These are phyloP conservation scores for Cuniculus paca DNA, from an alignment of 2,797 vertebrate genomes.

Conservation along the genomic window DNA sequence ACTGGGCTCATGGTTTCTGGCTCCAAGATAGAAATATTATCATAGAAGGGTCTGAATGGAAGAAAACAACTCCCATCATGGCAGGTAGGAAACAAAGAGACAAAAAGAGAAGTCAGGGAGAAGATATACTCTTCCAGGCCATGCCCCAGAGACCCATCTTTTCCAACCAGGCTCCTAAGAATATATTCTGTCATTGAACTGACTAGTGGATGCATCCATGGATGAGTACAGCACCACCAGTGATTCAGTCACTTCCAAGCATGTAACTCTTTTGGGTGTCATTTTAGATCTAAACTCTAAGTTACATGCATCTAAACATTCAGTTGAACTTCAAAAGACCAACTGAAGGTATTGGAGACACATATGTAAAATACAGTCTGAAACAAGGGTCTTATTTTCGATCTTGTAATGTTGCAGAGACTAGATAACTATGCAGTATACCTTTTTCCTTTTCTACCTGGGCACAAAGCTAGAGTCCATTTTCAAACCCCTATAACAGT, in stretches of 20 bases:
- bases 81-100: not conserved
- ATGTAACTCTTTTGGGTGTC: not conserved
- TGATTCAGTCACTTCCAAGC: not conserved
- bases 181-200: not conserved
- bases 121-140: not conserved
- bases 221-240: not conserved
- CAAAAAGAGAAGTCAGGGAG: not conserved
- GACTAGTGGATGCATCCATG: not conserved
- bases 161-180: not conserved
- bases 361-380: not conserved
- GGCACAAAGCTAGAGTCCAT: not conserved
- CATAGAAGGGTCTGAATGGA: not conserved
- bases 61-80: not conserved
- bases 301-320: not conserved
- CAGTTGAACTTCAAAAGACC: not conserved
- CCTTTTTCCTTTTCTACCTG: not conserved
- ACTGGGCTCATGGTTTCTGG: not conserved
- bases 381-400: slow-evolving; percentile 3
- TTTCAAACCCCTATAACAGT: not conserved
- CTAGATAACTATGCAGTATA: not conserved
- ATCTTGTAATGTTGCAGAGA: not conserved
- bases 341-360: not conserved
- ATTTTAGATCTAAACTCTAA: not conserved
- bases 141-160: not conserved
- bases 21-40: not conserved